Evolutionary conservation across 2,888 invertebrate species (phyloP).

Genomic region (Agrotis puta): DNA sequence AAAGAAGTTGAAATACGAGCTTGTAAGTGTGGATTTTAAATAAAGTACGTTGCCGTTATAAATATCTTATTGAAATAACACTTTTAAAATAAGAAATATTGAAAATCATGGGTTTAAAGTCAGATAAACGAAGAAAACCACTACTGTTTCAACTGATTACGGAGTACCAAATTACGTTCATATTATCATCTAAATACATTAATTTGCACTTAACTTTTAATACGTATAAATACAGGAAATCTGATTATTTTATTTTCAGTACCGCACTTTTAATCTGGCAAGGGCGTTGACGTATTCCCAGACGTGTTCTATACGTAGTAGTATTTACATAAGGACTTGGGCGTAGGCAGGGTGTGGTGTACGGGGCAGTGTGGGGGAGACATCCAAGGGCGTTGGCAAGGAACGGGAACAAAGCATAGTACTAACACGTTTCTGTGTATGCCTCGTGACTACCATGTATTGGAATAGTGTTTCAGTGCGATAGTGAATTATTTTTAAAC

Average conservation of each 20-base stretch:
- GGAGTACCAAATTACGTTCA: neutral
- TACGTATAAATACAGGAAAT: neutral
- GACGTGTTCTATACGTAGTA: conserved; percentile 50
- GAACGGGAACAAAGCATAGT: conserved; percentile 38
- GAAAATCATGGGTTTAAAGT: neutral
- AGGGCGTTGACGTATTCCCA: conserved; percentile 60
- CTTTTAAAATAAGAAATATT: neutral
- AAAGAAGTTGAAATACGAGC: neutral
- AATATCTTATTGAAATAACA: neutral
- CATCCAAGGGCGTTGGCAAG: conserved; percentile 50
- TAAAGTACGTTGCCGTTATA: neutral
- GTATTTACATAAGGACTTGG: conserved; percentile 46
- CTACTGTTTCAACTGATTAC: neutral
- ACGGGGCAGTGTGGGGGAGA: conserved; percentile 43
- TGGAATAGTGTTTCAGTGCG: conserved; percentile 3
- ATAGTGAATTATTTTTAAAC: too few relatives aligned
- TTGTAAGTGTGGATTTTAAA: neutral
- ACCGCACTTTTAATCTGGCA: conserved; percentile 46
- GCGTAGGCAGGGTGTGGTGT: conserved; percentile 55
- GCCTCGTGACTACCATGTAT: conserved; percentile 2
- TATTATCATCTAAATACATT: neutral
- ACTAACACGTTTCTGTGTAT: conserved; percentile 17
- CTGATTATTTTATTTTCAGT: neutral
- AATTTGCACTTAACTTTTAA: neutral
- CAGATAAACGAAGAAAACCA: neutral